phyloP scores from a whole-genome alignment of 92 coral and sea anemone species.

The Epizoanthus stellaris region DNA sequence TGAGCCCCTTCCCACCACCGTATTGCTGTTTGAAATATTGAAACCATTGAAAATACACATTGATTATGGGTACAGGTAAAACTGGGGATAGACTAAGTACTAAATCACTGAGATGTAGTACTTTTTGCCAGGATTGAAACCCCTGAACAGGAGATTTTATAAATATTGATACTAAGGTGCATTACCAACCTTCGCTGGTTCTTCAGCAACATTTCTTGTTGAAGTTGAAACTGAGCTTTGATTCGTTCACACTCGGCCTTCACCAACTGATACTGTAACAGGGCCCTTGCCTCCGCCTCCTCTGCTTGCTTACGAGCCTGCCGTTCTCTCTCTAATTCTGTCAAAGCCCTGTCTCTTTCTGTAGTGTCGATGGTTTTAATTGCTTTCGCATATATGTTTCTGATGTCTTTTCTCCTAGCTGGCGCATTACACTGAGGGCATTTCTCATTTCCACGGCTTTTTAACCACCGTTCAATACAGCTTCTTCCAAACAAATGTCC shows the following conservation, averaged over 20 bases:
- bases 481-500: conserved; percentile 97
- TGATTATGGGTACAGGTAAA: too few relatives aligned
- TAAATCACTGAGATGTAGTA: too few relatives aligned
- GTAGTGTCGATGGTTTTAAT: conserved; percentile 85
- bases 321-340: conserved; percentile 80
- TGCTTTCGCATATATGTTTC: conserved; percentile 91
- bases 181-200: conserved; percentile 64
- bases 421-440: conserved; percentile 98
- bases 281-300: conserved; percentile 88
- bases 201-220: conserved; percentile 68
- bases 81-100: too few relatives aligned
- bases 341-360: conserved; percentile 87
- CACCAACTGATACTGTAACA: conserved; percentile 81
- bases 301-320: conserved; percentile 81
- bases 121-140: not conserved
- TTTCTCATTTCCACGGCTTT: conserved; percentile 80
- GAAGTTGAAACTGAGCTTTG: conserved; percentile 67
- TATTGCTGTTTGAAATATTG: too few relatives aligned
- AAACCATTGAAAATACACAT: too few relatives aligned
- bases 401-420: conserved; percentile 76
- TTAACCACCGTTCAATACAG: conserved; percentile 93
- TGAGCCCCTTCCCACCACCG: too few relatives aligned
- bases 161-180: not conserved
- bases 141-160: not conserved
- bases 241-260: conserved; percentile 85